Evolutionary conservation across 2,888 invertebrate species (phyloP), one percentile per base, ranked within the genome.

Genomic region (Hydropsyche betteni): DNA sequence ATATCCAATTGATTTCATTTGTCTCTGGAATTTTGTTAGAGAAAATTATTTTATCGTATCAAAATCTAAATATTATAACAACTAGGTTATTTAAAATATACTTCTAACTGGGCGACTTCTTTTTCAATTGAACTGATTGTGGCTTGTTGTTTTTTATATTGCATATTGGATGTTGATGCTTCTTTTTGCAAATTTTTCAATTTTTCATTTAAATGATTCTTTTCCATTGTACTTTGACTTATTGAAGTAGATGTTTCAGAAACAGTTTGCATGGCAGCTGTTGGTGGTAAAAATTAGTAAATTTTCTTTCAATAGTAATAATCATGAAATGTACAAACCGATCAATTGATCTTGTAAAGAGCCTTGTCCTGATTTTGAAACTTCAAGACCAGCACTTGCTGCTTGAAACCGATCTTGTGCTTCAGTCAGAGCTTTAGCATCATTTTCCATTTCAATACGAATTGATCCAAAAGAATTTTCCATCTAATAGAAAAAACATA

Each of bases 311-410:
- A 44, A 8, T 38, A 68, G 16, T 12, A 68, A 50, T 34, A 73
- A 74, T 33, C 24, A 24, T 24, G 24, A 24, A 24, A 24, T 2
- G 24, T 24, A 81, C 84, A 82, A 82, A 93, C 93, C 90, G 83
- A 96, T 96, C 24, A 98, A 89, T 83, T 97, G 97, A 80, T 96
- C 95, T 83, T 95, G 94, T 74, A 98, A 87, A 0, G 97, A 94
- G 51, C 94, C 93, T 5, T 94, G 91, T 81, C 91, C 89, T 0
- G 95, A 95, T 78, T 91, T 91, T 16, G 92, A 93, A 80, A 92
- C 93, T 72, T 93, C 91, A 81, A 94, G 87, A 8, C 98, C 98
- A 50, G 93, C 89, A 81, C 92, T 93, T 55, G 97, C 90, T 24
- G 96, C 96, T 82, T 98, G 93, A 81, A 92, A 94, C 80, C 90